phyloP scores from a whole-genome alignment of 30 jellyfish, hydroid and myxozoan species.

The Hydractinia echinata region DNA sequence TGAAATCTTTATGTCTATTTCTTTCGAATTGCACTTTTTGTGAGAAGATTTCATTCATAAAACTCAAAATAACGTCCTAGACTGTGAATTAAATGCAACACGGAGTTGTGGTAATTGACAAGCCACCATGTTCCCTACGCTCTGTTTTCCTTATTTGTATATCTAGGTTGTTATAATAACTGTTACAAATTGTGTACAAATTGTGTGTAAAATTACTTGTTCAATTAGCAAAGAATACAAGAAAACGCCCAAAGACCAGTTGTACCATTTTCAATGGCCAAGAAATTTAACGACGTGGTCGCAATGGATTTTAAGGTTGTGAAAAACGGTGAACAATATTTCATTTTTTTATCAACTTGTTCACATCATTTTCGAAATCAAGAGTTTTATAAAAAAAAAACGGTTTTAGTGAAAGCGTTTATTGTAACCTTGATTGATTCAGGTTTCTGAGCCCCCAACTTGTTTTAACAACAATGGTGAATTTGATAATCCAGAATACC shows the following conservation, averaged over 20 bases:
- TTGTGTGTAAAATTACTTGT: background rate
- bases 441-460: conserved; percentile 30
- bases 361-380: conserved; percentile 32
- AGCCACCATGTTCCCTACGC: too few relatives aligned
- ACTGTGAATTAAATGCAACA: too few relatives aligned
- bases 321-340: conserved; percentile 22
- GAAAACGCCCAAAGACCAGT: conserved; percentile 39
- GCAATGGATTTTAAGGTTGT: conserved; percentile 35
- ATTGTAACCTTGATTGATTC: conserved; percentile 21
- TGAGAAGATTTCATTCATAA: too few relatives aligned
- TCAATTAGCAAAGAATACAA: conserved; percentile 27
- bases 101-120: too few relatives aligned
- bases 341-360: conserved; percentile 15
- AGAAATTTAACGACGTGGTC: conserved; percentile 24
- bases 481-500: conserved; percentile 19
- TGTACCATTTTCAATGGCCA: conserved; percentile 30
- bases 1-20: too few relatives aligned
- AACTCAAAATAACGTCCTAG: too few relatives aligned
- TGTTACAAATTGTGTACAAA: too few relatives aligned
- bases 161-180: too few relatives aligned
- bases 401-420: background rate
- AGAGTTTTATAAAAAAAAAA: conserved; percentile 1
- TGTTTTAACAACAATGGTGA: conserved; percentile 19
- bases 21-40: too few relatives aligned
- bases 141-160: too few relatives aligned